These are phyloP conservation scores for Drosophila kokeensis DNA, from an alignment of 2,888 invertebrate species.

Conservation along the genomic window DNA sequence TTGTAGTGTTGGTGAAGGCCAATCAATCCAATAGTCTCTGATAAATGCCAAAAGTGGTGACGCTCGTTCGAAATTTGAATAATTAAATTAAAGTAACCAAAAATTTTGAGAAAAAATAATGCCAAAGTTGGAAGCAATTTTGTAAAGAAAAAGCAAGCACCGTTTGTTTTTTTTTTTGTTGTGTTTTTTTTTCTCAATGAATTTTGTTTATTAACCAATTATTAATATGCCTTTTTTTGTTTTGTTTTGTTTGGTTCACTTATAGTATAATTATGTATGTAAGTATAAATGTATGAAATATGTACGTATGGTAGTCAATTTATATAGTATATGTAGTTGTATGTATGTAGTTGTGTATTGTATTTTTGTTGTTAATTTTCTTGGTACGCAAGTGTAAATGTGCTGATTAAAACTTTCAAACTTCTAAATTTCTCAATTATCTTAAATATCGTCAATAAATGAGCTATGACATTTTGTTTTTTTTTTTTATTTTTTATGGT, in stretches of 20 bases:
- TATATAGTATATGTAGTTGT: conserved; percentile 64
- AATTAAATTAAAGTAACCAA: conserved; percentile 17
- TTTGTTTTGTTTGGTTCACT: conserved; percentile 61
- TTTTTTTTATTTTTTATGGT: conserved; percentile 7
- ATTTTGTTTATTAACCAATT: conserved; percentile 80
- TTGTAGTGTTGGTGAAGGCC: conserved; percentile 49
- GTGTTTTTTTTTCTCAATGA: conserved; percentile 59
- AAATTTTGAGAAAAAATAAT: conserved; percentile 6
- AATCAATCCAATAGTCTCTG: conserved; percentile 59
- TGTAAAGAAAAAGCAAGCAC: conserved; percentile 70
- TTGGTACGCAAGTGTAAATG: conserved; percentile 58
- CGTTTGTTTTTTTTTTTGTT: conserved; percentile 47
- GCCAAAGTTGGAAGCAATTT: conserved; percentile 62
- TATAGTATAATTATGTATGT: conserved; percentile 76
- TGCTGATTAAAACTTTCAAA: conserved; percentile 23
- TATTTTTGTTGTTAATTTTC: conserved; percentile 26
- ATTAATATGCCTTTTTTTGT: conserved; percentile 60
- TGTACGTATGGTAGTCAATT: conserved; percentile 51
- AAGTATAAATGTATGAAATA: conserved; percentile 80
- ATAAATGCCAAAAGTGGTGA: conserved; percentile 58
- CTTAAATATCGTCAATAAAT: conserved; percentile 36
- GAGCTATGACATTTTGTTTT: conserved; percentile 32
- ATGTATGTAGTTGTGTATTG: conserved; percentile 45
- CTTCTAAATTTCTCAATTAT: conserved; percentile 15
- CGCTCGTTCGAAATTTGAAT: conserved; percentile 6